phyloP scores from a whole-genome alignment of 1,140 invertebrate genomes.

The Megalonaias nervosa region DNA sequence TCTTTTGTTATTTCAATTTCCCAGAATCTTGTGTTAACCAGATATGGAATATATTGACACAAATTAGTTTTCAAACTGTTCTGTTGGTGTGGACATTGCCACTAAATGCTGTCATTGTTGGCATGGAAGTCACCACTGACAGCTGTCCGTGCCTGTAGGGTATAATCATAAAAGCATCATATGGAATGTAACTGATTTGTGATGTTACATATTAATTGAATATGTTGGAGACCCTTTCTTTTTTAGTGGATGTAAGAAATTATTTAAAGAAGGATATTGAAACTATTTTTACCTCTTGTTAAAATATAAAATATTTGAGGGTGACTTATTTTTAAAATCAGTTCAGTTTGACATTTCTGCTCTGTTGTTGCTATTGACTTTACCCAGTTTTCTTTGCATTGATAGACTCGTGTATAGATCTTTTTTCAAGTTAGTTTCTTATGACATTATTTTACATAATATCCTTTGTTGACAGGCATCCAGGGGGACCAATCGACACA shows the following conservation, averaged over 20 bases:
- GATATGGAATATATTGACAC: too few relatives aligned
- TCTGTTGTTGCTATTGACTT: neutral
- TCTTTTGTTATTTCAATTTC: too few relatives aligned
- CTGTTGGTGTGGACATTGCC: too few relatives aligned
- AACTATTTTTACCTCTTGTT: neutral
- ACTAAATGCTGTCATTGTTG: too few relatives aligned
- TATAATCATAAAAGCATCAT: neutral
- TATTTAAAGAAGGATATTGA: neutral
- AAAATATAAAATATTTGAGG: too few relatives aligned
- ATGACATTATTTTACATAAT: neutral
- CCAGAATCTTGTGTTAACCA: too few relatives aligned
- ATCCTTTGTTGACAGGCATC: constrained; percentile 28
- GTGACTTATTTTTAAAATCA: neutral
- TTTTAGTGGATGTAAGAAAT: neutral
- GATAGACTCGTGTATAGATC: neutral
- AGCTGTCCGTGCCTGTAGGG: too few relatives aligned
- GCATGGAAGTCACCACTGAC: too few relatives aligned
- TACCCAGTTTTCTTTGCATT: neutral
- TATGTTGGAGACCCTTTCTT: neutral
- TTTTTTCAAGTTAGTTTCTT: neutral
- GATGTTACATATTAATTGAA: neutral
- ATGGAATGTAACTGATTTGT: neutral
- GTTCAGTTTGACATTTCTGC: neutral
- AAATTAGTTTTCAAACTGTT: too few relatives aligned
- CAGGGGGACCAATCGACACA: constrained; percentile 30